A percentile compares a stretch with the other conserved stretches of the same genome.
phyloP scores from a whole-genome alignment of 2,888 invertebrate genomes.

The Salticus scenicus region DNA sequence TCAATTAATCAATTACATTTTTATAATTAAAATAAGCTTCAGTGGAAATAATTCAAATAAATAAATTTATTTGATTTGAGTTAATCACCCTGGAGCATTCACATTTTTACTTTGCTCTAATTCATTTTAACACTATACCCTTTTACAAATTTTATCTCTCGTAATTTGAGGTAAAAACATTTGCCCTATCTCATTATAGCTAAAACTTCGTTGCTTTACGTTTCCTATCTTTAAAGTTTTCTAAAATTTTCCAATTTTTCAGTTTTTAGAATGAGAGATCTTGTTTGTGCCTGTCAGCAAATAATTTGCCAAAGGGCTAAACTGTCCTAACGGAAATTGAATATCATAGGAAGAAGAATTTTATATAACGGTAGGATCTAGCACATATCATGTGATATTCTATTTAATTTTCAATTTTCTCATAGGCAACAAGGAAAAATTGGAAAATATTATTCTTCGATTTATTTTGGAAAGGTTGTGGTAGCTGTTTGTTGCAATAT shows the following conservation, averaged over 20 bases:
- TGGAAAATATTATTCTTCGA: not conserved
- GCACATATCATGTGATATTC: not conserved
- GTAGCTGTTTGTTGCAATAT: no score
- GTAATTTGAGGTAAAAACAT: no score
- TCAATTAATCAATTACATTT: no score
- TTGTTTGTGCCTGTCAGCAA: slow-evolving; percentile 8
- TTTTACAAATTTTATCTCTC: no score
- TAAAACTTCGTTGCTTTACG: no score
- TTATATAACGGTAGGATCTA: not conserved
- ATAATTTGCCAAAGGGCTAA: not conserved
- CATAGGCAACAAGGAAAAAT: not conserved
- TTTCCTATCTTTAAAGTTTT: not conserved
- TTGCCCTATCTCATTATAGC: no score
- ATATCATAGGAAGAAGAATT: not conserved
- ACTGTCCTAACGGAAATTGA: slow-evolving; percentile 7
- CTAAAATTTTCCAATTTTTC: not conserved
- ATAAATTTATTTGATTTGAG: no score
- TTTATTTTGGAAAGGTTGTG: not conserved
- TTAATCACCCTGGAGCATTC: no score
- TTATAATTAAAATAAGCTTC: no score
- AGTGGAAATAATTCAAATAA: no score
- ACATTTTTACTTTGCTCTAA: no score
- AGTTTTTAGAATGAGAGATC: not conserved
- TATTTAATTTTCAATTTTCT: not conserved
- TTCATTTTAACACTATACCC: no score